Evolutionary conservation across 2,113 vertebrate species (phyloP), one percentile per base, ranked within the genome.

Genomic region (Hippocampus comes): DNA sequence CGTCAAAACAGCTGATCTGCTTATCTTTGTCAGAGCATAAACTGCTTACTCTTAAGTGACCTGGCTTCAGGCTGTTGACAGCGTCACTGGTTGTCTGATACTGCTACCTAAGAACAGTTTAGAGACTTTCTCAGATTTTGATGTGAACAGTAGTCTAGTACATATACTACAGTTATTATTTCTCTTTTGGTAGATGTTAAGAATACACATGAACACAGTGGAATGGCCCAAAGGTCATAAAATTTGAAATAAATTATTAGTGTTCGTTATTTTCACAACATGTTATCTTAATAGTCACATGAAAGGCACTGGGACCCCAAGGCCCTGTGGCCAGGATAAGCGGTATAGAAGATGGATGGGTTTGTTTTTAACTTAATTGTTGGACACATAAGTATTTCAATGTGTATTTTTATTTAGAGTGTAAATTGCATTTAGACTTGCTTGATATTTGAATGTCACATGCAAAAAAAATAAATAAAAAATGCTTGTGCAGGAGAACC

Each of bases 1-100:
- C 23, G 23, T 81, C 78, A 74, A 85, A 88, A 84, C 82, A 84
- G 85, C 82, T 85, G 72, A 87, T 82, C 82, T 85, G 89, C 89
- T 88, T 86, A 85, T 88, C 80, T 84, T 68, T 78, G 65, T 81
- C 81, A 75, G 67, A 72, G 51, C 72, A 78, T 85, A 81, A 88
- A 89, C 82, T 78, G 84, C 81, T 86, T 83, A 83, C 76, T 73
- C 76, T 61, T 75, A 65, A 60, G 53, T 63, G 83, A 69, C 75
- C 66, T 77, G 80, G 72, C 76, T 63, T 74, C 18, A 78, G 77
- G 80, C 74, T 78, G 78, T 68, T 71, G 68, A 75, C 87, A 86
- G 82, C 70, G 80, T 84, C 80, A 77, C 70, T 38, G 67, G 71
- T 75, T 72, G 74, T 67, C 46, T 76, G 72, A 66, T 63, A 60